Evolutionary conservation across 2,888 invertebrate species (phyloP).

Genomic region (Ormyrus labotus): DNA sequence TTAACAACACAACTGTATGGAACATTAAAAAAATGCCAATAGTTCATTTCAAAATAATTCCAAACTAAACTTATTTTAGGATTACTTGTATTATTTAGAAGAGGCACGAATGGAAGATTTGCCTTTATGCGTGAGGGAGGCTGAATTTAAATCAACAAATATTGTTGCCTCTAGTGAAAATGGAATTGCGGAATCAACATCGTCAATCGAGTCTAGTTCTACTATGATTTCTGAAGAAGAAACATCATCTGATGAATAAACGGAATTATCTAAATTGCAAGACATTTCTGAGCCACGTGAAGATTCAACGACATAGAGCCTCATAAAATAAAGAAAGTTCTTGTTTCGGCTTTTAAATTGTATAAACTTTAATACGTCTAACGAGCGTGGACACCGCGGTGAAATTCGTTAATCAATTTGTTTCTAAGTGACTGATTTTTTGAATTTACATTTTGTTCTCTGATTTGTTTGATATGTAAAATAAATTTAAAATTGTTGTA

Average conservation of each 20-base stretch:
- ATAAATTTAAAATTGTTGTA: conserved; percentile 96
- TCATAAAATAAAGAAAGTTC: not conserved
- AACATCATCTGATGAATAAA: not conserved
- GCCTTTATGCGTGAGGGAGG: conserved; percentile 56
- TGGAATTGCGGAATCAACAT: not conserved
- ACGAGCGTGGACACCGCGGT: conserved; percentile 27
- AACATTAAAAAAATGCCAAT: too few species aligned
- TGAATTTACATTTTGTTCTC: conserved; percentile 82
- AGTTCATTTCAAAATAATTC: not conserved
- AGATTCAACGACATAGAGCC: conserved; percentile 53
- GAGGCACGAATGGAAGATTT: conserved; percentile 58
- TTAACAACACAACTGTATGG: too few species aligned
- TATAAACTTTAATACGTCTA: not conserved
- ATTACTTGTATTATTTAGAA: not conserved
- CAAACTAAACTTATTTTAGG: conserved; percentile 15
- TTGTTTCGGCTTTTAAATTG: conserved; percentile 1
- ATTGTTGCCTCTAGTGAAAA: too few species aligned
- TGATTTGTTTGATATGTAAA: conserved; percentile 92
- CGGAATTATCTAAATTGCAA: conserved; percentile 23
- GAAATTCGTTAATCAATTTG: conserved; percentile 67
- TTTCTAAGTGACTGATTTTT: conserved; percentile 88
- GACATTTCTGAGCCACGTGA: conserved; percentile 57
- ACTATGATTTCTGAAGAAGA: not conserved
- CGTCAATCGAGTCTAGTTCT: conserved; percentile 1
- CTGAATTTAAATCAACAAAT: not conserved